Conservation (phyloP, 2,113 vertebrate species). For the Alosa alosa region DNA sequence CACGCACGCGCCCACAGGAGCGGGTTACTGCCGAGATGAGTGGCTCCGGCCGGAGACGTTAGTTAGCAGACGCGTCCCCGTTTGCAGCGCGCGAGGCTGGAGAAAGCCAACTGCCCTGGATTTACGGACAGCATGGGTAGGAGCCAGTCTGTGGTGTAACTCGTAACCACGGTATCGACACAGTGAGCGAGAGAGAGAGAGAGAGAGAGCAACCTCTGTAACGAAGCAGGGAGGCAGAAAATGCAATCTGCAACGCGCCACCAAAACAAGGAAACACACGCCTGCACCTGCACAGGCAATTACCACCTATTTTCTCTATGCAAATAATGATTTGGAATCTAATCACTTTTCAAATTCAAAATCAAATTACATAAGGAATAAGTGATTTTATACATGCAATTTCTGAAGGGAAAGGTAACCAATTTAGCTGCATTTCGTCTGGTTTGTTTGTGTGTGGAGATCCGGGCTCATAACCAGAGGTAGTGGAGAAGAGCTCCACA, state of each 20-base stretch:
- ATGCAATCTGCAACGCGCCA: not conserved
- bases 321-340: not conserved
- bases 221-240: not conserved
- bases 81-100: slow-evolving; percentile 2
- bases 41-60: slow-evolving; percentile 21
- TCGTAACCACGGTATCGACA: not conserved
- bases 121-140: slow-evolving; percentile 26
- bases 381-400: not conserved
- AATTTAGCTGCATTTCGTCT: not conserved
- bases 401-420: not conserved
- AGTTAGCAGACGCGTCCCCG: slow-evolving; percentile 16
- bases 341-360: not conserved
- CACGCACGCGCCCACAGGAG: not conserved
- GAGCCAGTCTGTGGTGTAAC: slow-evolving; percentile 16
- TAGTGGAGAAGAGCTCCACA: not conserved
- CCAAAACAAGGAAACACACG: not conserved
- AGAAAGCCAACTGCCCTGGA: slow-evolving; percentile 39
- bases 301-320: not conserved
- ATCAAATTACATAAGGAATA: not conserved
- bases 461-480: not conserved
- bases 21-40: not conserved
- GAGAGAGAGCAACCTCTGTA: not conserved
- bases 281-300: slow-evolving; percentile 8
- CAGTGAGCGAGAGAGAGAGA: not conserved
- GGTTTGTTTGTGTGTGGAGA: not conserved